Base-by-base conservation (phyloP, 2,888 invertebrate genomes). In the Fragum fragum region DNA sequence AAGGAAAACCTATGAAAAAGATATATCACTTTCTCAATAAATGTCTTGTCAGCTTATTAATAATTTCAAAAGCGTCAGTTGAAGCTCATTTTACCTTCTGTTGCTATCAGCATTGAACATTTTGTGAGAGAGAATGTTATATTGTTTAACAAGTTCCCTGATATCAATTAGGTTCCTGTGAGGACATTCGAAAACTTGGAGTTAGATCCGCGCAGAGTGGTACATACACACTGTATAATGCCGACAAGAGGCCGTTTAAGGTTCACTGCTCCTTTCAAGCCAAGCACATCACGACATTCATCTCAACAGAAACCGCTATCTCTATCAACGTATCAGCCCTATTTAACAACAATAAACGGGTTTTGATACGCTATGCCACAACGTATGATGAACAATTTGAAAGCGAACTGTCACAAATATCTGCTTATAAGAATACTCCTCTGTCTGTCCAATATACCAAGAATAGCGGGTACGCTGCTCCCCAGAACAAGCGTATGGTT, bases 241-340 rank as follows among this genome's bases (percentile, higher is more conserved):
- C 61, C 21, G 32, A 68, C 21, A 73, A 74, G 42, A 73, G 76
- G 32, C 63, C 76, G 5, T 77, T 71, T 47, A 55, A 71, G 18
- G 81, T 81, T 6, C 76, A 81, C 66, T 81, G 81, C 29, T 76
- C 77, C 16, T 81, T 81, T 36, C 55, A 74, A 1, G 26, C 70
- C 36, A 73, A 71, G 0, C 73, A 69, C 39, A 77, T 76, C 29
- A 74, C 73, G 47, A 81, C 81, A 0, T 81, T 63, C 52, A 71
- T 81, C 52, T 52, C 61, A 14, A 63, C 81, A 23, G 36, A 36
- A 3, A 81, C 76, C 7, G 53, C 53, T 14, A 73, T 77, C 11
- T 6, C 61, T 0, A 36, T 81, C 9, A 71, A 81, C 47, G 73
- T 81, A 18, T 63, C 70, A 6, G 70, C 73, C 21, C 74, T 81